A percentile compares a stretch with the other conserved stretches of the same genome.
These are phyloP conservation scores for Novumbra hubbsi DNA, from an alignment of 2,797 vertebrate genomes.

Conservation along the genomic window DNA sequence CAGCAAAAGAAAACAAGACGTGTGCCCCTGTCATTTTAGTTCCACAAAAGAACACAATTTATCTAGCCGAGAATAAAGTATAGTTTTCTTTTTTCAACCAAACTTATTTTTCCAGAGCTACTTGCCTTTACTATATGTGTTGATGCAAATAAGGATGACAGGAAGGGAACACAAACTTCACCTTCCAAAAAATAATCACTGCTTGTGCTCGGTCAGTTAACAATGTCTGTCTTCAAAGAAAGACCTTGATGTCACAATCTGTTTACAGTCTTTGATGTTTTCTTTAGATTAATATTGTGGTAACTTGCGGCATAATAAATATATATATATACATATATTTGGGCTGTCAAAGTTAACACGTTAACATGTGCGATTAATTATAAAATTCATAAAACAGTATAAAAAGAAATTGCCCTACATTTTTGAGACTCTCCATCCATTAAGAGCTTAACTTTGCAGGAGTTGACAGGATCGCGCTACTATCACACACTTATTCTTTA, in stretches of 20 bases:
- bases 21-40: conserved; percentile 55
- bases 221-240: neutral
- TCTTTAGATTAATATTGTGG: neutral
- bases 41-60: conserved; percentile 25
- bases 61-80: neutral
- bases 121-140: neutral
- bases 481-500: too few species aligned
- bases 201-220: neutral
- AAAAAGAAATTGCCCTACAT: too few species aligned
- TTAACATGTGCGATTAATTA: too few species aligned
- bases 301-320: neutral
- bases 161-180: neutral
- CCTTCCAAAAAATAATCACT: neutral
- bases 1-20: conserved; percentile 46
- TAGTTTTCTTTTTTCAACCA: neutral
- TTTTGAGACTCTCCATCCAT: too few species aligned
- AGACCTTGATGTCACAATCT: neutral
- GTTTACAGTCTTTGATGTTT: neutral
- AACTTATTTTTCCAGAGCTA: neutral
- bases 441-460: too few species aligned
- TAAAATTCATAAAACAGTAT: too few species aligned
- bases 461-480: too few species aligned
- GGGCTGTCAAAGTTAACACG: too few species aligned
- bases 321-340: neutral
- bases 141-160: neutral